Base-by-base conservation (phyloP, 2,888 invertebrate genomes). In the Strigamia transsilvanica region DNA sequence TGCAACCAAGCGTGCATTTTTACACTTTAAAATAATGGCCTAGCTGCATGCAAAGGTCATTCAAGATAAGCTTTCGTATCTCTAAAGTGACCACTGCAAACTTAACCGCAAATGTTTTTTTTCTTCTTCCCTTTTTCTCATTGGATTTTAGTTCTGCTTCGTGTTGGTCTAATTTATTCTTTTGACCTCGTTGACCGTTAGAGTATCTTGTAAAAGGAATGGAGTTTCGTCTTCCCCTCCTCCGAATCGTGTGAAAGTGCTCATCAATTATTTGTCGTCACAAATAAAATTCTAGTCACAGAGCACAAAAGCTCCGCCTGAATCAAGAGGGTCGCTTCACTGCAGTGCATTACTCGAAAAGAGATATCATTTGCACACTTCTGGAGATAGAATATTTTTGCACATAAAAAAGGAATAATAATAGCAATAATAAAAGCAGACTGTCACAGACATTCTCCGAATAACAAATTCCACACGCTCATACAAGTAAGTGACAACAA, bases 231-330 rank as follows among this genome's bases (percentile, higher is more conserved):
- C 61, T 61, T 61, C 10, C 21, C 23, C 18, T 61, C 61, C 61
- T 23, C 38, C 61, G 13, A 10, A 18, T 61, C 12, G 61, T 46
- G 21, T 23, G 61, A 61, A 61, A 61, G 61, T 61, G 61, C 61
- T 61, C 61, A 61, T 61, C 61, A 61, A 61, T 61, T 61, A 61
- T 61, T 61, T 61, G 61, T 61, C 61, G 7, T 61, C 61, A 18
- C 18, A 61, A 61, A 61, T 61, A 61, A 61, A 61, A 61, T 61
- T 61, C 61, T 18, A 61, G 18, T 46, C 61, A 61, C 61, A 18
- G 6, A 10, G n/a, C 61, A 61, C 61, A 61, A 61, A 61, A 61
- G 61, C 61, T 61, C 61, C 61, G 61, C 61, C 61, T 61, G 61
- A 21, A 61, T n/a, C 61, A 61, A 61, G 61, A 61, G 21, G 21